Evolutionary conservation across 2,113 vertebrate genomes (phyloP), one percentile per base, ranked within the genome.

Genomic region (Cisticola juncidis): DNA sequence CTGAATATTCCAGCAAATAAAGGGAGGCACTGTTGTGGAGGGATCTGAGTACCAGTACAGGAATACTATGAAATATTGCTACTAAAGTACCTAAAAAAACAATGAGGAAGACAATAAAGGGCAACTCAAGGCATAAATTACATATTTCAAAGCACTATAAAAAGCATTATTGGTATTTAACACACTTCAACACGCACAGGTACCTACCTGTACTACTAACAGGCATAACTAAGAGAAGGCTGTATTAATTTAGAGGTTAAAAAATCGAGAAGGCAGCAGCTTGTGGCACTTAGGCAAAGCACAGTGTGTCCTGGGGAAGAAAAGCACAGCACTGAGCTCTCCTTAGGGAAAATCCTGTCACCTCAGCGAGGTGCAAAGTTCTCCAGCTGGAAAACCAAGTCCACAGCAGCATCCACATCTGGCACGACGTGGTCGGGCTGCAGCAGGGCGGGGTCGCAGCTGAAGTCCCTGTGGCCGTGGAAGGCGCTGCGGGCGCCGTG

Each of bases 341-440:
- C 62, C 44, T 70, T 38, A 38, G 73, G 79, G 17, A 26, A 38
- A 91, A 91, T 28, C 35, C 5, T 0, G 1, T 25, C 60, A 23
- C 40, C 57, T 95, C 81, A 74, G 1, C 13, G 11, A 26, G 93
- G 95, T 31, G 53, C 76, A 91, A 99, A 99, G 71, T 98, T 96
- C 93, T 99, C 98, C 83, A 98, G 97, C 81, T 98, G 91, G 81
- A 99, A 98, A 91, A 99, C 94, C 78, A 99, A 94, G 61, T 99
- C 98, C 2, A 99, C 98, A 2, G 99, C 99, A 40, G 98, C 98
- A 81, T 98, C 97, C 57, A 99, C 98, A 33, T 99, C 98, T 54
- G 98, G 85, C 47, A 99, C 98, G 9, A 98, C 68, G 21, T 98
- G 98, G 28, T 96, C 92, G 0, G 99, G 99, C 62, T 99, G 97